These are phyloP conservation scores for Myrmecophaga tridactyla DNA, from an alignment of 2,113 vertebrate genomes.

Conservation along the genomic window DNA sequence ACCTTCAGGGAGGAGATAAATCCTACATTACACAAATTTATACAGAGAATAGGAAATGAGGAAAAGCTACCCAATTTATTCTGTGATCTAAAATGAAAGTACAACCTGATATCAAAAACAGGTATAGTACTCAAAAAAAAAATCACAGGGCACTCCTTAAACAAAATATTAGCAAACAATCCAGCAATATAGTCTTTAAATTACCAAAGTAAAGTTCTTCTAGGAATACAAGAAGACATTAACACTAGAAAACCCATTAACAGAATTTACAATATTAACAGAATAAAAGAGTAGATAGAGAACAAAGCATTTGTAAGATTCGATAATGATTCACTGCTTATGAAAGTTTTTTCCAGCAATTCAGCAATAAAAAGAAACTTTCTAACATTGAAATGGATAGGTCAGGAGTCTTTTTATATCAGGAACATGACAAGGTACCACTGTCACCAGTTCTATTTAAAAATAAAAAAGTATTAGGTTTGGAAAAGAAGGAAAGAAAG, in stretches of 20 bases:
- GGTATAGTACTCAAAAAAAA: not conserved
- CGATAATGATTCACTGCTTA: not conserved
- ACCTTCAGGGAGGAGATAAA: too few species aligned
- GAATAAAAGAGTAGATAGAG: not conserved
- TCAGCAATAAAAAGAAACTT: conserved; percentile 26
- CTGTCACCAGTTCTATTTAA: not conserved
- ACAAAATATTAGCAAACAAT: conserved; percentile 24
- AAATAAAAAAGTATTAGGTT: not conserved
- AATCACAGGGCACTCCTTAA: not conserved
- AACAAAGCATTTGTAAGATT: not conserved
- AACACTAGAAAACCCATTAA: conserved; percentile 39
- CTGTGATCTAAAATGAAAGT: not conserved
- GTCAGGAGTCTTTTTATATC: not conserved
- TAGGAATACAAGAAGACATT: not conserved
- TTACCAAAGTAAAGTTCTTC: not conserved
- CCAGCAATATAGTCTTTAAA: not conserved
- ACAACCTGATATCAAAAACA: not conserved
- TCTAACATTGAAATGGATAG: conserved; percentile 5
- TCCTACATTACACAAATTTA: too few species aligned
- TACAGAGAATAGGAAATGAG: too few species aligned
- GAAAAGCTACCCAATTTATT: not conserved
- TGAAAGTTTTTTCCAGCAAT: not conserved
- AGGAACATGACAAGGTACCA: not conserved
- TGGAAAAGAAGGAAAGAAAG: not conserved
- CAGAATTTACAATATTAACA: not conserved